phyloP scores from a whole-genome alignment of 2,113 vertebrate species.

The Onychorhynchus coronatus region DNA sequence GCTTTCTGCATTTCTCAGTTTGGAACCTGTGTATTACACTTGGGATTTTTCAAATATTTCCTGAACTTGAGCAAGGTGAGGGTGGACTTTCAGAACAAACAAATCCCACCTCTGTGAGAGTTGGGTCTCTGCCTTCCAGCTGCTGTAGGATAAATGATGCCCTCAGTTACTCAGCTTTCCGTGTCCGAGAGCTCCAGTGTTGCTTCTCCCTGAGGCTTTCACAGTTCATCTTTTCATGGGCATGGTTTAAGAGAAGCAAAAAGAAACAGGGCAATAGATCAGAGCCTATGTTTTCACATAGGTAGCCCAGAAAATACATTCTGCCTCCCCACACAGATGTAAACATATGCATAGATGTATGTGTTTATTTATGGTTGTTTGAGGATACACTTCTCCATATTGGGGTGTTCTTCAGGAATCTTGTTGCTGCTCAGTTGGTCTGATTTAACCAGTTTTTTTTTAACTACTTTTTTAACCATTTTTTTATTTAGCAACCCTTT shows the following conservation, averaged over 20 bases:
- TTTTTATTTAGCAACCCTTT: not conserved
- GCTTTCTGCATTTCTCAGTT: not conserved
- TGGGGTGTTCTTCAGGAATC: not conserved
- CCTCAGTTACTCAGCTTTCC: not conserved
- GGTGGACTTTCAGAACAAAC: not conserved
- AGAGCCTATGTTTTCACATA: not conserved
- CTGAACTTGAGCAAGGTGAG: not conserved
- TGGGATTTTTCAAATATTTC: not conserved
- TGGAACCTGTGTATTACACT: not conserved
- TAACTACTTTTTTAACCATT: not conserved
- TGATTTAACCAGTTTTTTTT: not conserved
- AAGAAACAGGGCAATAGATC: not conserved
- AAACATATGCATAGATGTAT: not conserved
- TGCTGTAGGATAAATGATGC: not conserved
- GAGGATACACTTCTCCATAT: not conserved
- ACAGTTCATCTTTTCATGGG: not conserved
- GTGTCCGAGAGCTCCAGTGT: not conserved
- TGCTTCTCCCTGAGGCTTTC: not conserved
- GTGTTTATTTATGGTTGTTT: not conserved
- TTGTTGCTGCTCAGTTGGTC: accelerated
- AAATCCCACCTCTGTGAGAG: not conserved
- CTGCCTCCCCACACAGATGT: not conserved
- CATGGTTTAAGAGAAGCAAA: not conserved
- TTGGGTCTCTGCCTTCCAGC: not conserved
- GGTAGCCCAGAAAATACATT: not conserved